These are phyloP conservation scores for Araneus ventricosus DNA, from an alignment of 1,140 invertebrate species.

Conservation along the genomic window DNA sequence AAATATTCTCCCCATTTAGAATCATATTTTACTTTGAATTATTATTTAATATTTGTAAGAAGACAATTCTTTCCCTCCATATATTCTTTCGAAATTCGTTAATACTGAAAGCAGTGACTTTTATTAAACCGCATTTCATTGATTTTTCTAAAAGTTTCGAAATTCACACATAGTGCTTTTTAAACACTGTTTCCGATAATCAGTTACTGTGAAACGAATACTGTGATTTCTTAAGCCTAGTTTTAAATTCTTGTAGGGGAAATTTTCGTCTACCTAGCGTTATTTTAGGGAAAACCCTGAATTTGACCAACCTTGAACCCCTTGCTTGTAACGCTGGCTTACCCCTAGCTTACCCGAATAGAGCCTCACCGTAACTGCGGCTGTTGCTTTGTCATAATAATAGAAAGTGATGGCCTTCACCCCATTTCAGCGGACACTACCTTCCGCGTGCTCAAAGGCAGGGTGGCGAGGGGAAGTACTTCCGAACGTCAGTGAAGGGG, in stretches of 20 bases:
- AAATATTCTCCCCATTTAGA: no score
- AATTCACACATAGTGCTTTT: no score
- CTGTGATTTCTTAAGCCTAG: background rate
- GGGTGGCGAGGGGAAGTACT: background rate
- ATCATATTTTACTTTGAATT: no score
- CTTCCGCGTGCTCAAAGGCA: conserved; percentile 62
- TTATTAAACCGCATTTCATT: no score
- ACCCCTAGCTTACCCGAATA: conserved; percentile 38
- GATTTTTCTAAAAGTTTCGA: no score
- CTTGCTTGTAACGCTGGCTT: conserved; percentile 24
- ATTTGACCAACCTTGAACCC: conserved; percentile 72
- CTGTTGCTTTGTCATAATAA: conserved; percentile 44
- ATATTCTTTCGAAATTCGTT: no score
- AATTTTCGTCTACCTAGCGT: background rate
- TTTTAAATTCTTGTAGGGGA: background rate
- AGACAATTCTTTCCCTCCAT: no score
- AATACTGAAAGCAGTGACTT: no score
- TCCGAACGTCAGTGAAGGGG: background rate
- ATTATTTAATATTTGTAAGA: no score
- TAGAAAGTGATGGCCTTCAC: conserved; percentile 72
- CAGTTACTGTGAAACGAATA: no score
- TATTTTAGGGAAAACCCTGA: conserved; percentile 33
- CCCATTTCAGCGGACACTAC: conserved; percentile 30
- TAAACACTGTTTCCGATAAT: no score
- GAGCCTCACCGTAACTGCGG: conserved; percentile 13